These are phyloP conservation scores for Notothenia rossii DNA, from an alignment of 2,113 vertebrate species.

Conservation along the genomic window DNA sequence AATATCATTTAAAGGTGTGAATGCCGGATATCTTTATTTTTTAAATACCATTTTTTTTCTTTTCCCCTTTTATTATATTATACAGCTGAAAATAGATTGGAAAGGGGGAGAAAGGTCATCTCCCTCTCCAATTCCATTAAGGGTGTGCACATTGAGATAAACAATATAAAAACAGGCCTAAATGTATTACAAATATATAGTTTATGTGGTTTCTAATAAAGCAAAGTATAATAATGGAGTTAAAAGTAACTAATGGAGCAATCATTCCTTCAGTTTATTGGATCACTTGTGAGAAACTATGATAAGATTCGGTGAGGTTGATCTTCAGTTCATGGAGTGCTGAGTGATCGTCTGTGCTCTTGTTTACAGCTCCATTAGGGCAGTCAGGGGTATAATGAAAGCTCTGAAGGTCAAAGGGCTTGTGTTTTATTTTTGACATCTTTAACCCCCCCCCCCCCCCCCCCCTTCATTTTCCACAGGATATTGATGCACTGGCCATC, in stretches of 20 bases:
- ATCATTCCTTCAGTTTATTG: not conserved
- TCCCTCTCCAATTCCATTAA: too few species aligned
- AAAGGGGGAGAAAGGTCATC: too few species aligned
- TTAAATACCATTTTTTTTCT: too few species aligned
- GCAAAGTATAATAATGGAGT: not conserved
- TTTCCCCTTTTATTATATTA: too few species aligned
- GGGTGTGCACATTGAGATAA: too few species aligned
- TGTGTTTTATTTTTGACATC: not conserved
- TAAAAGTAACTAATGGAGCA: not conserved
- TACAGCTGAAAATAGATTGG: too few species aligned
- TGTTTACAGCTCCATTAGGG: not conserved
- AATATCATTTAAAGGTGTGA: too few species aligned
- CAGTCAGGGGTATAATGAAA: not conserved
- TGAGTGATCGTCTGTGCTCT: not conserved
- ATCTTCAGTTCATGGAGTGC: not conserved
- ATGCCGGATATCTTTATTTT: too few species aligned
- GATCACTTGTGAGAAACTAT: not conserved
- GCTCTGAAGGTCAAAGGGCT: conserved; percentile 8
- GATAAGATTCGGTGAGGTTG: not conserved
- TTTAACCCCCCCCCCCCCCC: not conserved
- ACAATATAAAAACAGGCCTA: not conserved
- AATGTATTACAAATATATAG: not conserved
- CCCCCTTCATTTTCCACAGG: conserved; percentile 49
- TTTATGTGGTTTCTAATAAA: not conserved
- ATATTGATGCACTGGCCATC: conserved; percentile 79